Conservation (phyloP, 2,888 invertebrate species). For the Ctenicera cuprea region DNA sequence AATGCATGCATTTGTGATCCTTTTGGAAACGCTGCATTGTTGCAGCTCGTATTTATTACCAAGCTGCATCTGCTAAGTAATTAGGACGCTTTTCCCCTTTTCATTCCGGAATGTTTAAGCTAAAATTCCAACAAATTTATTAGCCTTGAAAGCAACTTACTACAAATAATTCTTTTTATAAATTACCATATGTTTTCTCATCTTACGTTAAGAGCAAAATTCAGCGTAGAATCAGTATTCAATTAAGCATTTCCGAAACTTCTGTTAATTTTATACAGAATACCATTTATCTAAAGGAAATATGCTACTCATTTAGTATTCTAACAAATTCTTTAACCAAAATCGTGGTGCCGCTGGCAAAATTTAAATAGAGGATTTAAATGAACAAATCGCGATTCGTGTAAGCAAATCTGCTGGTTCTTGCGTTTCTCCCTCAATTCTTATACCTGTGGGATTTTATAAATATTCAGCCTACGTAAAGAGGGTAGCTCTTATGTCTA, state of each 20-base stretch:
- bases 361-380: slow-evolving; percentile 44
- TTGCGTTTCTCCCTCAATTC: slow-evolving; percentile 37
- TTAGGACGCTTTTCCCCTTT: slow-evolving; percentile 1
- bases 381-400: slow-evolving; percentile 47
- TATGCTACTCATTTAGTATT: slow-evolving; percentile 10
- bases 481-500: slow-evolving; percentile 37
- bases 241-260: not conserved
- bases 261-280: not conserved
- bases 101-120: too few relatives aligned
- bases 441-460: slow-evolving; percentile 47
- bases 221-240: not conserved
- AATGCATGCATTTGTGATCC: slow-evolving; percentile 2
- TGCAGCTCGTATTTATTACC: slow-evolving; percentile 4
- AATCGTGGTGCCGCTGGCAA: slow-evolving; percentile 12
- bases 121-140: too few relatives aligned
- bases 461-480: slow-evolving; percentile 45
- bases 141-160: too few relatives aligned
- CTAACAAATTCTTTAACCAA: slow-evolving; percentile 27
- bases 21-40: slow-evolving; percentile 16
- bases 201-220: too few relatives aligned
- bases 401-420: slow-evolving; percentile 41
- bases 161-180: too few relatives aligned
- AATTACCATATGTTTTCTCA: too few relatives aligned
- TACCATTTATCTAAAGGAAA: slow-evolving; percentile 5
- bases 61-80: slow-evolving; percentile 28